Evolutionary conservation across 2,113 vertebrate species (phyloP).

Genomic region (Otus sunia): DNA sequence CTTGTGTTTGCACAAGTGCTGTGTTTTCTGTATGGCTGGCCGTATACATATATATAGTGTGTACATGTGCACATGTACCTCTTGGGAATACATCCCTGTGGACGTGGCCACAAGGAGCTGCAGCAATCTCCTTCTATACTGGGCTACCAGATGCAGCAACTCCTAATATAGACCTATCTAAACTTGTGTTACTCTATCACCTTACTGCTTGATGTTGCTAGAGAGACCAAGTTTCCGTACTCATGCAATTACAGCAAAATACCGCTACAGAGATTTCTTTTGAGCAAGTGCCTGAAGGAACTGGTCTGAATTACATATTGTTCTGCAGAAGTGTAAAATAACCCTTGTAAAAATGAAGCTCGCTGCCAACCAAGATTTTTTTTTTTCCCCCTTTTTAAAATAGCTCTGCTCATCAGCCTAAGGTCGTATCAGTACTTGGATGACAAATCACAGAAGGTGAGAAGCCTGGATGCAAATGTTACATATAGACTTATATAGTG

Average conservation of each 20-base stretch:
- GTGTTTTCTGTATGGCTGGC: not conserved
- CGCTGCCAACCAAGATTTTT: not conserved
- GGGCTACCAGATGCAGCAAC: not conserved
- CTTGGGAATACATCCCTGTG: not conserved
- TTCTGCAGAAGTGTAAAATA: slow-evolving; percentile 34
- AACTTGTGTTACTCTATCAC: not conserved
- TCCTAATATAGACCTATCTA: not conserved
- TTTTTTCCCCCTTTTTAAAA: not conserved
- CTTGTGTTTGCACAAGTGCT: rapidly evolving
- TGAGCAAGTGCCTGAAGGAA: slow-evolving; percentile 10
- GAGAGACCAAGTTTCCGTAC: not conserved
- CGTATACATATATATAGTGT: rapidly evolving
- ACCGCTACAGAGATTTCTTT: slow-evolving; percentile 16
- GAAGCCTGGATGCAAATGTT: not conserved
- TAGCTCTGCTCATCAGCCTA: not conserved
- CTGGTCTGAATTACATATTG: slow-evolving; percentile 24
- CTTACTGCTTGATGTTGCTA: not conserved
- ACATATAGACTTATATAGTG: not conserved
- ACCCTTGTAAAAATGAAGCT: not conserved
- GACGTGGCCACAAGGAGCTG: not conserved
- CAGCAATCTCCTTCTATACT: not conserved
- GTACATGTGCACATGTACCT: rapidly evolving
- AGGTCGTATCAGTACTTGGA: not conserved
- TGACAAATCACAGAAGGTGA: slow-evolving; percentile 9
- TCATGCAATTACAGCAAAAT: not conserved